phyloP scores from a whole-genome alignment of 2,113 vertebrate species.

The Dasyornis broadbenti region DNA sequence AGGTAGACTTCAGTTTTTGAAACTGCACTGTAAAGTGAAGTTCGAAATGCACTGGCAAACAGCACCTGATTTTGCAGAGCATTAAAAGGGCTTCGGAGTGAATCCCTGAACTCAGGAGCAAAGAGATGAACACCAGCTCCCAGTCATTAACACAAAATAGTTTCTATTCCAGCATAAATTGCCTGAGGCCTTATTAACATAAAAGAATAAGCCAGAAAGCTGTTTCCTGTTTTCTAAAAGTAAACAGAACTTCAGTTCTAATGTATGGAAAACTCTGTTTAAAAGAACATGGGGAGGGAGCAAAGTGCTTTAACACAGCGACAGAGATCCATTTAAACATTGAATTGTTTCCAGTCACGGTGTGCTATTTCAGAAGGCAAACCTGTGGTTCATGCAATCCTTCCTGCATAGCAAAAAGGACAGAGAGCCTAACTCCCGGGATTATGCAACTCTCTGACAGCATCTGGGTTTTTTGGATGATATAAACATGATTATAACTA shows the following conservation, averaged over 20 bases:
- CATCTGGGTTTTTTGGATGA: not conserved
- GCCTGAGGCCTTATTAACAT: not conserved
- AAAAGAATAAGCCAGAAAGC: not conserved
- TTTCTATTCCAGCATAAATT: not conserved
- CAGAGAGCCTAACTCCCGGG: not conserved
- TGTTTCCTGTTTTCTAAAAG: constrained; percentile 17
- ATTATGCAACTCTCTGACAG: not conserved
- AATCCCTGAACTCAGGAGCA: not conserved
- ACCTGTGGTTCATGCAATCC: not conserved
- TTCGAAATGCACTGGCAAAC: not conserved
- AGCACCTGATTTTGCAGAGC: not conserved
- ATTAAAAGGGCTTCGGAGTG: not conserved
- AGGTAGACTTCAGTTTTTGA: not conserved
- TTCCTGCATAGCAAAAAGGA: not conserved
- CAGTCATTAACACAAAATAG: not conserved
- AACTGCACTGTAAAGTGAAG: not conserved
- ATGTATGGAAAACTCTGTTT: not conserved
- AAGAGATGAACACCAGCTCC: not conserved
- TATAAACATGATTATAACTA: not conserved
- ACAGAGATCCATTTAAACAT: not conserved
- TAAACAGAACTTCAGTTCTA: not conserved
- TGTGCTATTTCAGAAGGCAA: not conserved
- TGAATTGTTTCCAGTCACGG: not conserved
- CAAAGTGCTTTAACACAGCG: not conserved
- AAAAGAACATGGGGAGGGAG: not conserved